phyloP scores from a whole-genome alignment of 2,888 invertebrate species.

The Megastigmus dorsalis region DNA sequence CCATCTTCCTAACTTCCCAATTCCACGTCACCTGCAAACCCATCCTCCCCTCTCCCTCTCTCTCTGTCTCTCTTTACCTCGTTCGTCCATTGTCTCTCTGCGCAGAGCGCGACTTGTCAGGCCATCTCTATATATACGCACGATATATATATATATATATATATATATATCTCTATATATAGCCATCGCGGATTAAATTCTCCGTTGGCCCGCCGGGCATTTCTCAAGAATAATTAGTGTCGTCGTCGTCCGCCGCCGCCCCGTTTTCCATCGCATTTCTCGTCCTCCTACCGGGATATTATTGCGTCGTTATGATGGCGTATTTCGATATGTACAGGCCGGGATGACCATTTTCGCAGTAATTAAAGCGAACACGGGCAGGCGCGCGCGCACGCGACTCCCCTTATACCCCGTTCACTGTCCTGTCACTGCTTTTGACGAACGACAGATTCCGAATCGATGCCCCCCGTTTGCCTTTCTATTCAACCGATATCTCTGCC shows the following conservation, averaged over 20 bases:
- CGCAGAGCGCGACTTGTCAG: neutral
- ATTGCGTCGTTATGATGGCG: neutral
- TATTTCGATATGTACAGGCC: no score
- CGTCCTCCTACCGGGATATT: neutral
- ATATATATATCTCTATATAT: no score
- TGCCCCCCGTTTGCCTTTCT: neutral
- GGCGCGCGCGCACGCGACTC: no score
- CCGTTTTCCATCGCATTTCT: neutral
- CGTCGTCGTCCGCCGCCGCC: neutral
- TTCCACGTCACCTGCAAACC: no score
- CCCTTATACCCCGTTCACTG: no score
- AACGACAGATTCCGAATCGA: neutral
- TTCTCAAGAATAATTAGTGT: slow-evolving; percentile 44
- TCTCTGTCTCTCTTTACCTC: slow-evolving; percentile 2
- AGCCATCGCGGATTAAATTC: neutral
- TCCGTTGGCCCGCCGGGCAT: neutral
- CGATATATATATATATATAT: no score
- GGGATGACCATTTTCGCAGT: neutral
- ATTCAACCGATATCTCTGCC: no score
- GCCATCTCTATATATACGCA: no score
- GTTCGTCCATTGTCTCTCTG: neutral
- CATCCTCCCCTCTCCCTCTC: neutral
- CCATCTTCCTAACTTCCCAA: no score
- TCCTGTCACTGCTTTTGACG: neutral
- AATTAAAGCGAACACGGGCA: neutral